Evolutionary conservation across 1,140 invertebrate genomes (phyloP), one percentile per base, ranked within the genome.

Genomic region (Pinna nobilis): DNA sequence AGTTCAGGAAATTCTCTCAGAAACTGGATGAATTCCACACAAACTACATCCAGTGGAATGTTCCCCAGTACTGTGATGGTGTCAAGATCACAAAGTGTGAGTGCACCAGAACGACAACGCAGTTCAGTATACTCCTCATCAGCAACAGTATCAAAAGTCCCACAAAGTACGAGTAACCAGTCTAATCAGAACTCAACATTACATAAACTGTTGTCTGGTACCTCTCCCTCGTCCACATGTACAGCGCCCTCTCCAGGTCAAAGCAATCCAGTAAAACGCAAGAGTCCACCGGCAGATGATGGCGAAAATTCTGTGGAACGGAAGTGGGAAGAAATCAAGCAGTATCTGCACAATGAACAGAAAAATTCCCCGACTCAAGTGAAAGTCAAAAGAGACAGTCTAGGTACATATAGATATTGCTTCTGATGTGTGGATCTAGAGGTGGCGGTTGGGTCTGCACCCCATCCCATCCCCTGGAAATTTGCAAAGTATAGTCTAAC

Each of bases 311-410:
- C 70, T 2, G 77, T 82, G 51, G 86, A 87, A 28, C 67, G 80
- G 55, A 87, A 87, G 60, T 88, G 87, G 87, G 82, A 87, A 68
- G 85, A 87, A 47, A 84, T 88, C 32, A 76, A 83, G 61, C 67
- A 87, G 18, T 82, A 83, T 59, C 78, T 85, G 2, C 70, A 86
- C 59, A 68, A 77, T 9, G 95, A 95, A 83, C 93, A 94, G 37
- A 78, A 50, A 3, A 57, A 60, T 39, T 33, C 11, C 11, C 64
- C 47, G 15, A 37, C 20, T 7, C 47, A 15, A 30, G 30, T 96
- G 94, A 59, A 59, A 33, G 33, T 30, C 23, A 59, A 35, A 59
- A 30, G 61, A 18, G 50, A 72, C 39, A 72, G 61, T 44, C 61
- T 41, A 32, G 39, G 64, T 69, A 51, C 68, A n/a, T n/a, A n/a